phyloP scores from a whole-genome alignment of 2,888 invertebrate genomes.

The Tanypteryx hageni region DNA sequence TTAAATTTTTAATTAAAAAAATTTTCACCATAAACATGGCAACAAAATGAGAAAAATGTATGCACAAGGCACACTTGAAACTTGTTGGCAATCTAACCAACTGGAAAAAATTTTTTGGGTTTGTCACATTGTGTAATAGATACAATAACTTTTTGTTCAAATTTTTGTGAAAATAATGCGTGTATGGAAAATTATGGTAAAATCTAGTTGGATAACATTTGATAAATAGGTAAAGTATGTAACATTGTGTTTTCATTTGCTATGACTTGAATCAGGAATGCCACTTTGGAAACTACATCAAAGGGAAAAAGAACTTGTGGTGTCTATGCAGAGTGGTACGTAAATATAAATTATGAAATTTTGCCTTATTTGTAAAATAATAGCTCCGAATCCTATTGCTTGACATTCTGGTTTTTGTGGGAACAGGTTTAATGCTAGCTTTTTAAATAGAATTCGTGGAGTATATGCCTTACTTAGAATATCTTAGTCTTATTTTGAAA shows the following conservation, averaged over 20 bases:
- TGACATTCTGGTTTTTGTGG: slow-evolving; percentile 50
- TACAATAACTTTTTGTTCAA: neutral
- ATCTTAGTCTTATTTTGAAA: neutral
- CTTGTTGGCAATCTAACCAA: too few species aligned
- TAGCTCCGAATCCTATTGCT: slow-evolving; percentile 42
- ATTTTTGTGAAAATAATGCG: neutral
- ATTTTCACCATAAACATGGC: too few species aligned
- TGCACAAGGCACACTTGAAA: too few species aligned
- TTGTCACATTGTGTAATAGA: too few species aligned
- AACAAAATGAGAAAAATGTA: too few species aligned
- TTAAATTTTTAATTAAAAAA: too few species aligned
- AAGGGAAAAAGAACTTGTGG: slow-evolving; percentile 75
- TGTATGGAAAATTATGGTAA: neutral
- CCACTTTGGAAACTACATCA: slow-evolving; percentile 65
- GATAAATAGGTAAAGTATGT: slow-evolving; percentile 31
- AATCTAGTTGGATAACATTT: slow-evolving; percentile 13
- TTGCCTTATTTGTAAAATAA: slow-evolving; percentile 4
- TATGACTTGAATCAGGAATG: slow-evolving; percentile 64
- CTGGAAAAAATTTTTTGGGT: too few species aligned
- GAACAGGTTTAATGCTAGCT: slow-evolving; percentile 58
- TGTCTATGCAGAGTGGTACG: slow-evolving; percentile 77
- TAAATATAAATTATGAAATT: slow-evolving; percentile 68
- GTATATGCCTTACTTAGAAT: slow-evolving; percentile 23
- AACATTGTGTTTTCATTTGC: slow-evolving; percentile 54
- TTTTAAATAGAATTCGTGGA: neutral